phyloP scores from a whole-genome alignment of 2,888 invertebrate species.

The Xylophagus ater region DNA sequence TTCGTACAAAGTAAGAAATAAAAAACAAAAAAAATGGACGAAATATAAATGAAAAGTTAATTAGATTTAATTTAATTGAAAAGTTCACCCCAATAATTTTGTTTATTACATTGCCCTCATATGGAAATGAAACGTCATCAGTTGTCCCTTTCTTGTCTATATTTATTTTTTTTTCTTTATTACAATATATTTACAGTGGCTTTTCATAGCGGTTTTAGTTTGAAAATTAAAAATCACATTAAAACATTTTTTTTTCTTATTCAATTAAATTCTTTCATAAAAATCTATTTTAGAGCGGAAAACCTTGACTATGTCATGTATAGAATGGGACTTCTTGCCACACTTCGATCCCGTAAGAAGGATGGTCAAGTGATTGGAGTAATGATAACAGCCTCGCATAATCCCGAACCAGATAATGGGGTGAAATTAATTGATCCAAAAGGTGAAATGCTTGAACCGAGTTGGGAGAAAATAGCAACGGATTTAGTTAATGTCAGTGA shows the following conservation, averaged over 20 bases:
- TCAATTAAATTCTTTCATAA: too few relatives aligned
- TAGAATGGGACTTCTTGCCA: conserved; percentile 88
- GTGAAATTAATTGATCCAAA: conserved; percentile 91
- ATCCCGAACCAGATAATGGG: conserved; percentile 92
- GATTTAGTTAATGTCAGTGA: conserved; percentile 75
- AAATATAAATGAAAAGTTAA: background rate
- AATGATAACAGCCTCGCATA: conserved; percentile 99
- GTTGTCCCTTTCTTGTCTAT: too few relatives aligned
- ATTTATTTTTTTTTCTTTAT: too few relatives aligned
- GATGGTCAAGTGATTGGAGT: conserved; percentile 83
- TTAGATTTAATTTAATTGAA: too few relatives aligned
- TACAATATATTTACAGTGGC: too few relatives aligned
- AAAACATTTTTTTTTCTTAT: background rate
- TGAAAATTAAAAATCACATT: too few relatives aligned
- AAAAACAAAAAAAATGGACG: background rate
- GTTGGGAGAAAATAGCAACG: conserved; percentile 88
- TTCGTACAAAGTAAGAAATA: conserved; percentile 63
- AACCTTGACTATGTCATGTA: conserved; percentile 84
- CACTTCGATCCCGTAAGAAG: conserved; percentile 70
- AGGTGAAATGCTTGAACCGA: conserved; percentile 90
- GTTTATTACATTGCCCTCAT: too few relatives aligned
- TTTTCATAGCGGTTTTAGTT: too few relatives aligned
- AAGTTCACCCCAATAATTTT: too few relatives aligned
- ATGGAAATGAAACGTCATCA: too few relatives aligned
- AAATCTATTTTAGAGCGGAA: conserved; percentile 67